Evolutionary conservation across 2,888 invertebrate genomes (phyloP).

Genomic region (Cryptocheilus praepositus): DNA sequence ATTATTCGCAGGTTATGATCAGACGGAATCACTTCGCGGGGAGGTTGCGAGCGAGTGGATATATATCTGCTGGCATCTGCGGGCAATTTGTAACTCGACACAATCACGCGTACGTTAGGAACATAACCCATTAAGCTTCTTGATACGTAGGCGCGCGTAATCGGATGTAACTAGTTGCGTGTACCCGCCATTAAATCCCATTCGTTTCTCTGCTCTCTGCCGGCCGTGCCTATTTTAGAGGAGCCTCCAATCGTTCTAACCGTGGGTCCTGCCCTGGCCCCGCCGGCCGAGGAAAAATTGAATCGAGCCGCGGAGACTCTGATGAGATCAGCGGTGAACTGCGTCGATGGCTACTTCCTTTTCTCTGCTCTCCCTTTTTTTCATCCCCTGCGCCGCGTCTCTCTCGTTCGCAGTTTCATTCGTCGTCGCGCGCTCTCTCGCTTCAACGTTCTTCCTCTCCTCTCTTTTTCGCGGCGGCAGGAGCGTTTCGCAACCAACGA

Average conservation of each 20-base stretch:
- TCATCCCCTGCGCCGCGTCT: no score
- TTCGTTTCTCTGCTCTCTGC: constrained; percentile 20
- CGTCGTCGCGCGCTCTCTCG: not conserved
- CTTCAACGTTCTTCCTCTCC: not conserved
- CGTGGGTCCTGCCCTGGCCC: not conserved
- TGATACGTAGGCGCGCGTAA: constrained; percentile 42
- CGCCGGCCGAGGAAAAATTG: not conserved
- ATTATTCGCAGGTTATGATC: constrained; percentile 50
- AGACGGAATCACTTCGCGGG: constrained; percentile 36
- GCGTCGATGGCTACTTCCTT: not conserved
- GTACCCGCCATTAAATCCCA: constrained; percentile 42
- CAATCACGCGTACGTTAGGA: constrained; percentile 20
- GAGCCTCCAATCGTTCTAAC: not conserved
- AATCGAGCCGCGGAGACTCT: not conserved
- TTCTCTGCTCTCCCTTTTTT: not conserved
- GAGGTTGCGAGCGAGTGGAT: constrained; percentile 12
- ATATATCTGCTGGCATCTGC: constrained; percentile 19
- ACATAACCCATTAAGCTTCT: constrained; percentile 38
- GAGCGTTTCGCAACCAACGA: constrained; percentile 15
- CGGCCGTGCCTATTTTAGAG: constrained; percentile 9
- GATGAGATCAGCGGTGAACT: constrained; percentile 4
- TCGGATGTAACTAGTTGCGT: constrained; percentile 34
- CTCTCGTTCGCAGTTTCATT: not conserved
- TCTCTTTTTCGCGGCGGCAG: not conserved
- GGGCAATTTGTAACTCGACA: constrained; percentile 40